Percentiles rank a stretch among this genome's conserved stretches.
Conservation (phyloP, 1,140 invertebrate species). For the Leguminivora glycinivorella region DNA sequence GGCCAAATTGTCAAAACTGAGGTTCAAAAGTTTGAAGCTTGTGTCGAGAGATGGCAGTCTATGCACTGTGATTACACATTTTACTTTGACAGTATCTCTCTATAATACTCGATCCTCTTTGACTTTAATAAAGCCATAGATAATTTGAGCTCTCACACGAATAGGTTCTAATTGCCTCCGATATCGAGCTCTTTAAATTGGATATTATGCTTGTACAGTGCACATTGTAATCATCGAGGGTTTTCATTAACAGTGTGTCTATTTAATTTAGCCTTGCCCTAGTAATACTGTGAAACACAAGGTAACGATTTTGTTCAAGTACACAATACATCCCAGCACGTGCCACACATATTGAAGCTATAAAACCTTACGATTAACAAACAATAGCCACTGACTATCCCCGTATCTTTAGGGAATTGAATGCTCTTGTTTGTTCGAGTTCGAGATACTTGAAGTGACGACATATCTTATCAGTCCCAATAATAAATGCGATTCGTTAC, state of each 20-base stretch:
- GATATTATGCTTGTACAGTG: not conserved
- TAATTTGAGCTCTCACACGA: too few relatives aligned
- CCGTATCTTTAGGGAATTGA: slow-evolving; percentile 34
- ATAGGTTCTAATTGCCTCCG: not conserved
- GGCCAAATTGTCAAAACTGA: too few relatives aligned
- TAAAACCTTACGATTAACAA: slow-evolving; percentile 34
- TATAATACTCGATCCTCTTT: too few relatives aligned
- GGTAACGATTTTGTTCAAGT: slow-evolving; percentile 31
- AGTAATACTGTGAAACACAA: slow-evolving; percentile 38
- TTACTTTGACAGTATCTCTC: too few relatives aligned
- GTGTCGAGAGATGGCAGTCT: too few relatives aligned
- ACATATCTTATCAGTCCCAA: slow-evolving; percentile 65
- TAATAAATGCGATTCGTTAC: slow-evolving; percentile 53
- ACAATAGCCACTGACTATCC: slow-evolving; percentile 36
- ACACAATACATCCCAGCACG: slow-evolving; percentile 32
- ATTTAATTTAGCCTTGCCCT: slow-evolving; percentile 39
- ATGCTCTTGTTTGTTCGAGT: slow-evolving; percentile 32
- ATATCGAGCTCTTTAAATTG: not conserved
- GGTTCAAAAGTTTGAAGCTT: too few relatives aligned
- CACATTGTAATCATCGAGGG: slow-evolving; percentile 10
- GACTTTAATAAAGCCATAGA: too few relatives aligned
- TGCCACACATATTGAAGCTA: slow-evolving; percentile 35
- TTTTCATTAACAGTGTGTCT: not conserved
- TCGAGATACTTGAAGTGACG: slow-evolving; percentile 56
- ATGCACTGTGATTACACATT: too few relatives aligned